phyloP scores from a whole-genome alignment of 1,140 invertebrate genomes.

The Pseudomyrmex cubaensis region DNA sequence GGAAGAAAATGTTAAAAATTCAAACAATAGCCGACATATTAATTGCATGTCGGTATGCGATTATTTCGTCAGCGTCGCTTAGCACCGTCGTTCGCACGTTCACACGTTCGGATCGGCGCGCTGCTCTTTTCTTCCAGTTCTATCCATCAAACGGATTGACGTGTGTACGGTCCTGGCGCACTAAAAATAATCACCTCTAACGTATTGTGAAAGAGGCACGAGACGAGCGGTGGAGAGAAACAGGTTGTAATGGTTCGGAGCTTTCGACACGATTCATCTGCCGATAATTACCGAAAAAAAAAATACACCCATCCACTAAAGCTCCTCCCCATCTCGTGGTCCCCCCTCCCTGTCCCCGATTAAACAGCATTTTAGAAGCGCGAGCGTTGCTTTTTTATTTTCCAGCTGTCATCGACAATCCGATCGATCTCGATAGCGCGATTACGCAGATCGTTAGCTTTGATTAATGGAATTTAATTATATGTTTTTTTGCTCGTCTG shows the following conservation, averaged over 20 bases:
- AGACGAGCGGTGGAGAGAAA: conserved; percentile 4
- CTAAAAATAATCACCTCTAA: conserved; percentile 58
- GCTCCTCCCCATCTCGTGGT: neutral
- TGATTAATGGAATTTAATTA: too few relatives aligned
- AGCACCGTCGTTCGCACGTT: neutral
- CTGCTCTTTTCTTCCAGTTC: conserved; percentile 52
- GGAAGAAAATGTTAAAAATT: neutral
- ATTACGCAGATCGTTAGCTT: too few relatives aligned
- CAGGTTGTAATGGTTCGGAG: neutral
- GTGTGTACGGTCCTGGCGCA: conserved; percentile 41
- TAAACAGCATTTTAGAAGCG: neutral
- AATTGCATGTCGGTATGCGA: neutral
- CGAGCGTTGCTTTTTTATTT: neutral
- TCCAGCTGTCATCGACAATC: neutral
- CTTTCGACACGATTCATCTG: conserved; percentile 40
- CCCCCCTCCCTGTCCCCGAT: too few relatives aligned
- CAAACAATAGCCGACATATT: conserved; percentile 20
- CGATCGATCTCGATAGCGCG: too few relatives aligned
- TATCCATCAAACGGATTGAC: conserved; percentile 68
- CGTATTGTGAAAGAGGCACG: conserved; percentile 60
- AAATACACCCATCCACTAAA: conserved; percentile 2
- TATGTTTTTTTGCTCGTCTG: too few relatives aligned
- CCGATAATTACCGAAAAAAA: conserved; percentile 42
- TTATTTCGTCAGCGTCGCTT: conserved; percentile 15
- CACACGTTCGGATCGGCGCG: neutral